Base-by-base conservation (phyloP, 1,140 invertebrate genomes). In the Drosophila kanapiae region DNA sequence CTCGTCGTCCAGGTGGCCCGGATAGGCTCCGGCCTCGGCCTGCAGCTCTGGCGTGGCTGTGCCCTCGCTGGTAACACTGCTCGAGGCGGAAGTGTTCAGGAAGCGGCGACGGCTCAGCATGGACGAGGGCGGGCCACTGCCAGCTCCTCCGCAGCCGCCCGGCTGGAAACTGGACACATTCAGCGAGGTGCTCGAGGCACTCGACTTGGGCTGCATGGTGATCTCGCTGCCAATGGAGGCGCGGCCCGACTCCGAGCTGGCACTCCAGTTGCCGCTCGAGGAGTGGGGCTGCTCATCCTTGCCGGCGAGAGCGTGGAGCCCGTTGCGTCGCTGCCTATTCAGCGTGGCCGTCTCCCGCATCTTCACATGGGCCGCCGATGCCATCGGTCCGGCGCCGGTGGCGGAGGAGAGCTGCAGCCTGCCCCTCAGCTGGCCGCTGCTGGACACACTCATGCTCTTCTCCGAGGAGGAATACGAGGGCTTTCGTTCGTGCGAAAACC, bases 231-330 rank as follows among this genome's bases (percentile, higher is more conserved):
- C 96, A 72, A 96, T 96, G 59, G 96, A 96, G 23, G 97, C 97
- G 64, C 97, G 94, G 42, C 97, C 97, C 75, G 96, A 98, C 92
- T 97, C 96, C 1, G 97, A 98, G 83, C 97, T 97, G 38, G 97
- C 97, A 81, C 97, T 98, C 98, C 98, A 98, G 93, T 98, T 98
- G 48, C 98, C 98, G 68, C 97, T 97, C 45, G 97, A 98, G 1
- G 97, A 98, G 93, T 97, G 96, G 27, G 96, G 95, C 90, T 97
- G 95, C 90, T 97, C 97, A 64, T 97, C 96, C 54, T 94, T 94
- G 63, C 68, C 82, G 18, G 74, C 92, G 38, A 91, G 51, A 1
- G 80, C 82, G 92, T 77, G 72, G 16, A 75, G 93, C 93, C 95
- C 93, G 48, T 95, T 94, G 23, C 94, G 93, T 16, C 94, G 82